Conservation (phyloP, 2,113 vertebrate genomes). For the Elachura formosa region DNA sequence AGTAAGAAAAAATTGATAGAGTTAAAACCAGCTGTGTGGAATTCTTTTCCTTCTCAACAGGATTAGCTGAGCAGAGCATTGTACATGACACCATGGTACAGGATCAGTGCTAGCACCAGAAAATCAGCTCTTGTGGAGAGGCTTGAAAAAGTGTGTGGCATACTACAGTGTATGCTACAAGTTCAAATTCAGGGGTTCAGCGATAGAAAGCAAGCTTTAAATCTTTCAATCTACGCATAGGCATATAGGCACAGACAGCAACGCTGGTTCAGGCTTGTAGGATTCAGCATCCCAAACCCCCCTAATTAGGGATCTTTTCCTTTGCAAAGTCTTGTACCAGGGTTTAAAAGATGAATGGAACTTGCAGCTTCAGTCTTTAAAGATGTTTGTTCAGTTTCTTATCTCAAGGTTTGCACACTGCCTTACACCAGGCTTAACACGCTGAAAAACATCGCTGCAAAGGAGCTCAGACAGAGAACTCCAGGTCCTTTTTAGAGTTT, state of each 20-base stretch:
- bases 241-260: neutral
- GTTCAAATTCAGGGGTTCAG: neutral
- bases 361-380: too few relatives aligned
- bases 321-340: too few relatives aligned
- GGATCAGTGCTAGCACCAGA: neutral
- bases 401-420: too few relatives aligned
- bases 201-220: neutral
- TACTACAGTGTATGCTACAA: neutral
- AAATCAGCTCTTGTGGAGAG: neutral
- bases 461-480: too few relatives aligned
- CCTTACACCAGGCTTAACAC: too few relatives aligned
- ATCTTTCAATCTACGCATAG: neutral
- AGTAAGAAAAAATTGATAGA: neutral
- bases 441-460: too few relatives aligned
- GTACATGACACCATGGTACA: neutral
- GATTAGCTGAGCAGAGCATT: neutral
- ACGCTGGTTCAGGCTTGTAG: neutral
- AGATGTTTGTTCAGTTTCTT: too few relatives aligned
- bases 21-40: neutral
- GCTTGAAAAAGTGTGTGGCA: fast-evolving
- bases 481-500: too few relatives aligned
- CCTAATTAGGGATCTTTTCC: too few relatives aligned
- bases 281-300: too few relatives aligned
- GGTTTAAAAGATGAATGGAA: too few relatives aligned
- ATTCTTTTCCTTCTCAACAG: neutral